These are phyloP conservation scores for Serrognathus titanus DNA, from an alignment of 2,888 invertebrate genomes.

Conservation along the genomic window DNA sequence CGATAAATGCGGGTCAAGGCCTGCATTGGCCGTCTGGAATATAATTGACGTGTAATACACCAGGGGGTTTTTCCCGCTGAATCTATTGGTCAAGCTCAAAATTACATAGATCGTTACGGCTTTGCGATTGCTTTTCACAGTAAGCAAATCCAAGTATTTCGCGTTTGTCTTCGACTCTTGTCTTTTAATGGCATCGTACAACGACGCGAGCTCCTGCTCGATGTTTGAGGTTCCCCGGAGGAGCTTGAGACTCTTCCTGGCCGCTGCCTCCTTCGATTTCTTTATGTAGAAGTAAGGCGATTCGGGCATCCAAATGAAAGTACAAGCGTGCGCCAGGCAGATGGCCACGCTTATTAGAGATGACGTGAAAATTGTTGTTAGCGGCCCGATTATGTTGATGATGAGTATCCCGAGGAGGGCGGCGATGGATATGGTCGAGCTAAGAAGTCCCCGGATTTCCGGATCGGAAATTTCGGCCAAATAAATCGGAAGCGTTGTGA, in stretches of 20 bases:
- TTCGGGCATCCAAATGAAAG: constrained; percentile 66
- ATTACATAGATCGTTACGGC: constrained; percentile 60
- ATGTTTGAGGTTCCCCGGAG: constrained; percentile 54
- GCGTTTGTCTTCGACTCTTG: constrained; percentile 47
- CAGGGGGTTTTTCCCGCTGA: constrained; percentile 63
- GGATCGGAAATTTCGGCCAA: constrained; percentile 59
- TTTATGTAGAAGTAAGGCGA: constrained; percentile 54
- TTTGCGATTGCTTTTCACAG: constrained; percentile 57
- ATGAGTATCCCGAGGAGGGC: constrained; percentile 58
- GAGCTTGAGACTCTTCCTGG: constrained; percentile 54
- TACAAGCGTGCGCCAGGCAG: constrained; percentile 56
- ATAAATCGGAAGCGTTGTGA: constrained; percentile 54
- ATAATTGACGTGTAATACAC: constrained; percentile 62
- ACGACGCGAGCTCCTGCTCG: constrained; percentile 48
- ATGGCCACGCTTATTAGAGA: constrained; percentile 58
- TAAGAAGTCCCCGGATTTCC: constrained; percentile 57
- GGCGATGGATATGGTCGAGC: constrained; percentile 57
- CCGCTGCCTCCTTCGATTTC: constrained; percentile 41
- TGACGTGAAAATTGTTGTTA: constrained; percentile 54
- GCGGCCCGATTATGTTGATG: constrained; percentile 61
- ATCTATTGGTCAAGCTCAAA: constrained; percentile 60
- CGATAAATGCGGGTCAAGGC: constrained; percentile 53
- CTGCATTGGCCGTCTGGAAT: constrained; percentile 52
- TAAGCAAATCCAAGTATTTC: constrained; percentile 52
- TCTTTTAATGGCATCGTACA: constrained; percentile 37